Evolutionary conservation across 2,113 vertebrate species (phyloP).

Genomic region (Corythaeola cristata): DNA sequence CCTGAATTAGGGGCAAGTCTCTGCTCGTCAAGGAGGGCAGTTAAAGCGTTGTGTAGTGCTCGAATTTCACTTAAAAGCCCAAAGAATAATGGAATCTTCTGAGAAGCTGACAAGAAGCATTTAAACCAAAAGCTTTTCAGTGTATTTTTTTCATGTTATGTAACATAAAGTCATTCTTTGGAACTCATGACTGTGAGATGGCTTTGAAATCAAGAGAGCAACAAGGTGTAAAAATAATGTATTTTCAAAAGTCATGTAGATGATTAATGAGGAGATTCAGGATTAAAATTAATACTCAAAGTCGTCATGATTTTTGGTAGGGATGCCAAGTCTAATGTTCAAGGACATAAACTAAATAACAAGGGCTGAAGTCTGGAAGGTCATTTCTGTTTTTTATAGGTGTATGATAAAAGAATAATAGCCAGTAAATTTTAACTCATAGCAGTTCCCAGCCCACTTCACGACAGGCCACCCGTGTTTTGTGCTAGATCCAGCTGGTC

Average conservation of each 20-base stretch:
- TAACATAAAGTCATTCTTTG: conserved; percentile 6
- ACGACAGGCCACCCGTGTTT: rapidly evolving
- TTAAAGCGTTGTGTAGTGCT: background rate
- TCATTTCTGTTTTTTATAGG: background rate
- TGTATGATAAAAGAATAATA: background rate
- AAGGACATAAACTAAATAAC: background rate
- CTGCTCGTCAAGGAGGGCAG: background rate
- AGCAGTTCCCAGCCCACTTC: rapidly evolving
- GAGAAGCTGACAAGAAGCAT: conserved; percentile 1
- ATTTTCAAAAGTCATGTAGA: background rate
- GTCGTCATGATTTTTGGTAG: background rate
- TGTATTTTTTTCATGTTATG: background rate
- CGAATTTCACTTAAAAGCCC: conserved; percentile 3
- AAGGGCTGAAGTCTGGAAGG: background rate
- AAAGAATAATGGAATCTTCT: background rate
- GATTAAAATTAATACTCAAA: background rate
- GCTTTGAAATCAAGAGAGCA: background rate
- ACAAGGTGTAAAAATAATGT: background rate
- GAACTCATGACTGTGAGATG: background rate
- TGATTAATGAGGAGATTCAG: background rate
- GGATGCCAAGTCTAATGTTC: background rate
- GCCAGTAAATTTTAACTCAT: background rate
- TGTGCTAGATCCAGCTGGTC: background rate
- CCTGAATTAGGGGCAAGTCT: background rate
- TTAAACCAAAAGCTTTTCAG: conserved; percentile 41